Percentiles rank a stretch among this genome's conserved stretches.
These are phyloP conservation scores for Chlorodrepanis virens DNA, from an alignment of 2,113 vertebrate genomes.

Conservation along the genomic window DNA sequence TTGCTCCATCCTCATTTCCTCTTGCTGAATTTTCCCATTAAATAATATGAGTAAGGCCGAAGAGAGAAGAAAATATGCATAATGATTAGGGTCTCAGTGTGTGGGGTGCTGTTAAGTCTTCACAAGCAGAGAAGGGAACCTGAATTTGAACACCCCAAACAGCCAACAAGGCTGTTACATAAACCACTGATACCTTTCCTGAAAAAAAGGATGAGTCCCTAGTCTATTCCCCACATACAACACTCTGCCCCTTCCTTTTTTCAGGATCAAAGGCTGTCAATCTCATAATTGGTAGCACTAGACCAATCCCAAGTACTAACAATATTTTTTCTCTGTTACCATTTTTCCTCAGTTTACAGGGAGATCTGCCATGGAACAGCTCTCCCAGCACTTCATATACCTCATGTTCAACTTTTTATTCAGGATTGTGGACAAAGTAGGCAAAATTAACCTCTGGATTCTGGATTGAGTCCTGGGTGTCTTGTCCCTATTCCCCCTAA, in stretches of 20 bases:
- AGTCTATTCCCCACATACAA: not conserved
- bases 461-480: not conserved
- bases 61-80: not conserved
- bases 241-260: not conserved
- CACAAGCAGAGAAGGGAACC: not conserved
- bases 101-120: not conserved
- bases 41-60: not conserved
- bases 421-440: not conserved
- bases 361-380: not conserved
- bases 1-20: not conserved
- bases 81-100: not conserved
- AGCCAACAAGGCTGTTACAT: not conserved
- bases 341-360: not conserved
- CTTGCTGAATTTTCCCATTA: not conserved
- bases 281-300: not conserved
- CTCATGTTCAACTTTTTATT: not conserved
- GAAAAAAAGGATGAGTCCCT: not conserved
- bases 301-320: not conserved
- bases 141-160: not conserved
- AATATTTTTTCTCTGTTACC: not conserved
- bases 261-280: not conserved
- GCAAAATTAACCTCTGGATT: not conserved
- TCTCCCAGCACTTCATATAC: not conserved
- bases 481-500: not conserved
- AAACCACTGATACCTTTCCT: not conserved